Base-by-base conservation (phyloP, 1,140 invertebrate species). In the Bicyclus anynana region DNA sequence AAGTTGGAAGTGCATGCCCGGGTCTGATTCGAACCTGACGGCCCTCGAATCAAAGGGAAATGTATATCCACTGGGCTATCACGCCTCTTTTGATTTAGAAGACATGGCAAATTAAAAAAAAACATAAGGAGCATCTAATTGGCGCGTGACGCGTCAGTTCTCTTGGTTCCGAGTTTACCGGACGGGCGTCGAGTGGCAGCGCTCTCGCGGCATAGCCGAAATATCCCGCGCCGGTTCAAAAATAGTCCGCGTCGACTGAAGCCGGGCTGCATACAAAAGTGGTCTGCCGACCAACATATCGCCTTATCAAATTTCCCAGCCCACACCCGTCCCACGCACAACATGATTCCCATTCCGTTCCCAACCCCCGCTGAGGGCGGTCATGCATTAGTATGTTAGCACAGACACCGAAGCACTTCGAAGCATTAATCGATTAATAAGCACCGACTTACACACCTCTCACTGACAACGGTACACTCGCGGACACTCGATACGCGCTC, bases 241-340 rank as follows among this genome's bases (percentile, higher is more conserved):
- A 87, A 84, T 87, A 87, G 80, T 82, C 61, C 69, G 72, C 69
- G 63, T 48, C 63, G 62, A 71, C 59, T 64, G 65, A 53, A 64
- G 52, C 62, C 64, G 62, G 59, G 67, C 67, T 77, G 80, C 81
- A 84, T 86, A 86, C 83, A 86, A 86, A 86, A 86, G 72, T 77
- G 81, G 83, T 71, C 54, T 74, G 65, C 71, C 64, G 66, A 56
- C 67, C 57, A 67, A 63, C 76, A 68, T 65, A 66, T 61, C 73
- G 78, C 67, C 80, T 87, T 87, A 87, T 87, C 84, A 83, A 84
- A 87, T 87, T 87, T 84, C 81, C 62, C 80, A 70, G 64, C 80
- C 78, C 77, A 83, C 80, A 74, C 74, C 69, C 63, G 59, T 74
- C 77, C 68, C 69, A 69, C 75, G 66, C 72, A 56, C 51, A 48